Evolutionary conservation across 1,140 invertebrate genomes (phyloP), one percentile per base, ranked within the genome.

Genomic region (Lethocerus indicus): DNA sequence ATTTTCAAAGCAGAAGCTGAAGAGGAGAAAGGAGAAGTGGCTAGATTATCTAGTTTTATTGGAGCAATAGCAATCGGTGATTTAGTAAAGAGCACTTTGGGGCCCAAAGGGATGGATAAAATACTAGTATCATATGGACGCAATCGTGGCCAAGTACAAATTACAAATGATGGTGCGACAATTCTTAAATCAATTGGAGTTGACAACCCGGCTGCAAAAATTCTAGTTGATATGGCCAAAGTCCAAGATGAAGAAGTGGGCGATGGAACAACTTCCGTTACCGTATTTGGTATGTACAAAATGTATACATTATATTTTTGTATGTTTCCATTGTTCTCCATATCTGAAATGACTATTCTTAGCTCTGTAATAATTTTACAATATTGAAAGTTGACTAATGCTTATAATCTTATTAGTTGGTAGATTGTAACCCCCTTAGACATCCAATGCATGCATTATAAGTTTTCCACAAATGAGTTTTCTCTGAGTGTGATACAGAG

Each of bases 71-170:
- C 94, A 4, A 94, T 99, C 61, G 96, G 95, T 16, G 96, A 99
- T 69, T 71, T 99, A 41, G 87, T 99, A 0, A 98, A 98, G 66
- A 93, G 87, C 51, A 99, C 96, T 12, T 71, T 99, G 13, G 96
- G 96, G 16, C 96, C 96, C 14, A 98, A 98, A 71, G 95, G 96
- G 62, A 98, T 99, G 96, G 95, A 99, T 65, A 99, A 99, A 73
- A 97, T 99, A 60, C 69, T 99, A 9, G 79, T 94, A n/a, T 78
- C 85, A 36, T 72, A 76, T 57, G 82, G 87, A 16, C 74, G 86
- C 56, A 81, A 79, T 63, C 74, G 81, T 59, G 87, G 91, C 35
- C 67, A 81, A 66, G 84, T 99, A 47, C 83, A 95, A 68, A 90
- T 99, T 5, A 99, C 96, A 29, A 99, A 99, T 70, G 96, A 99